phyloP scores from a whole-genome alignment of 2,888 invertebrate species.

The Ectropis crepuscularia region DNA sequence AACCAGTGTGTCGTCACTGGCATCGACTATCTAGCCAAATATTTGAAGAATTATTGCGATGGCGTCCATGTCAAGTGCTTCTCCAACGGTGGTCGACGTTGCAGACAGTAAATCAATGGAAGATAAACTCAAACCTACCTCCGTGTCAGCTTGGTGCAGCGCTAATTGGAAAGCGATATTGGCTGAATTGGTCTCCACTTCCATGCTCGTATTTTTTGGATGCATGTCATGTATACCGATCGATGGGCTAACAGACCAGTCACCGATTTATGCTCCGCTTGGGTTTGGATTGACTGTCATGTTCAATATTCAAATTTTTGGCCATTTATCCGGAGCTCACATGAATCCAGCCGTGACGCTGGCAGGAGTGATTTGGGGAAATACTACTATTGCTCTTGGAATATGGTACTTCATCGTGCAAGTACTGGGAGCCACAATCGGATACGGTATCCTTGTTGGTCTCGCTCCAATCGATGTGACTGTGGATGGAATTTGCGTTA shows the following conservation, averaged over 20 bases:
- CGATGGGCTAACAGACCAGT: constrained; percentile 61
- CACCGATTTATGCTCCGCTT: constrained; percentile 80
- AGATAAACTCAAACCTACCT: constrained; percentile 31
- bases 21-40: constrained; percentile 7
- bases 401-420: constrained; percentile 87
- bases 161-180: constrained; percentile 62
- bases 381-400: constrained; percentile 82
- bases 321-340: constrained; percentile 91
- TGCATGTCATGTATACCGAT: constrained; percentile 88
- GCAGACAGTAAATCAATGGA: constrained; percentile 46
- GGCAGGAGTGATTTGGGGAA: constrained; percentile 85
- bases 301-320: constrained; percentile 89
- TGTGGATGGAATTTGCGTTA: constrained; percentile 85
- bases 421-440: constrained; percentile 87
- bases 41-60: constrained; percentile 12
- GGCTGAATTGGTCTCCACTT: constrained; percentile 89
- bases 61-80: constrained; percentile 39
- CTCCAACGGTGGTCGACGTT: constrained; percentile 49
- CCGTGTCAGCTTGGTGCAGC: constrained; percentile 51
- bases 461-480: constrained; percentile 74
- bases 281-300: constrained; percentile 89
- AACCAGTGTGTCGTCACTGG: constrained; percentile 11
- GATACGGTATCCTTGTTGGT: constrained; percentile 86
- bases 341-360: constrained; percentile 91
- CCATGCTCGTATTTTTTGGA: constrained; percentile 88